Conservation (phyloP, 2,888 invertebrate genomes). For the Dasysyrphus tricinctus region DNA sequence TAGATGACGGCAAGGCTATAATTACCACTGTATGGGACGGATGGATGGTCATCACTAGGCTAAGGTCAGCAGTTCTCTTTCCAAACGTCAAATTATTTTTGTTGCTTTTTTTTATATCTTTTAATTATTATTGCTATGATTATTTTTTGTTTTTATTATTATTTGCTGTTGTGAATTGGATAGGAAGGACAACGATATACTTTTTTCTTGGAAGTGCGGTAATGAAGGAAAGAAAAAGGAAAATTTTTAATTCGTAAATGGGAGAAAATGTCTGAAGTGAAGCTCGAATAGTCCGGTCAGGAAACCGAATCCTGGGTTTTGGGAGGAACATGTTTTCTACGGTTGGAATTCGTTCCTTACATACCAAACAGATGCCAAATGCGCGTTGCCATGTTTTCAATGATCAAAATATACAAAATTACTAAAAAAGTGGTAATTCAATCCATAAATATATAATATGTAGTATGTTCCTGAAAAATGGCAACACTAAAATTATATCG, state of each 20-base stretch:
- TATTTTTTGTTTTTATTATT: background rate
- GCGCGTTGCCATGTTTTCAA: too few relatives aligned
- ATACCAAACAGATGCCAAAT: too few relatives aligned
- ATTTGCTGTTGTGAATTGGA: background rate
- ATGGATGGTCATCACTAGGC: conserved; percentile 33
- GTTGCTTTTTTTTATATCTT: conserved; percentile 4
- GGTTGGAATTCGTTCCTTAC: too few relatives aligned
- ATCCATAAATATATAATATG: too few relatives aligned
- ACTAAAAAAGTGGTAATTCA: too few relatives aligned
- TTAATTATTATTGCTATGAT: conserved; percentile 49
- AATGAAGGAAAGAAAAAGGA: conserved; percentile 42
- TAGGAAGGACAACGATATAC: conserved; percentile 3
- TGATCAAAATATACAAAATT: too few relatives aligned
- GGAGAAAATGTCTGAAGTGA: background rate
- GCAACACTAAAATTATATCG: too few relatives aligned
- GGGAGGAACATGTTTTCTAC: too few relatives aligned
- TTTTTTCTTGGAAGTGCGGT: conserved; percentile 49
- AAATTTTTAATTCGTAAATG: conserved; percentile 26
- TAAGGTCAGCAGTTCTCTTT: conserved; percentile 57
- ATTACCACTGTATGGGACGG: conserved; percentile 21
- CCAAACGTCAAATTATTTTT: conserved; percentile 58
- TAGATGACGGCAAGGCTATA: conserved; percentile 6
- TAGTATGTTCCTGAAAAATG: too few relatives aligned
- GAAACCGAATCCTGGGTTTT: too few relatives aligned
- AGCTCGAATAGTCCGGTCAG: too few relatives aligned